phyloP scores from a whole-genome alignment of 1,140 invertebrate genomes.

The Drosophila chauvacae region DNA sequence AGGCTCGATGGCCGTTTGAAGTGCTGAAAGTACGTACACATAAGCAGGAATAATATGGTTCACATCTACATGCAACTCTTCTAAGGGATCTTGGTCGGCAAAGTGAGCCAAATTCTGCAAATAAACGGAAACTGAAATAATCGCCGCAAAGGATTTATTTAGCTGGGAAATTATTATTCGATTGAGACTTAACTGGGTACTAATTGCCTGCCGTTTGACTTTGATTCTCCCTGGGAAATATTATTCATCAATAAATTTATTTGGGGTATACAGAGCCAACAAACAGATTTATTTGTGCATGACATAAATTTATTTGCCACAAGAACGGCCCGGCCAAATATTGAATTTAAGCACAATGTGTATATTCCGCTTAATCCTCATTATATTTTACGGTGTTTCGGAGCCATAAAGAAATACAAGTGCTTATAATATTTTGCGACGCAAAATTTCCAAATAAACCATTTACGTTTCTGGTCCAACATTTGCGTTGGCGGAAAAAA shows the following conservation, averaged over 20 bases:
- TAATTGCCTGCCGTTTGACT: conserved; percentile 37
- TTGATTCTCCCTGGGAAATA: conserved; percentile 18
- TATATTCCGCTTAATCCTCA: conserved; percentile 33
- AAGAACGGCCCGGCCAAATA: conserved; percentile 20
- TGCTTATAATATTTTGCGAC: conserved; percentile 35
- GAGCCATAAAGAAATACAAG: conserved; percentile 35
- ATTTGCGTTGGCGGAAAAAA: conserved; percentile 36
- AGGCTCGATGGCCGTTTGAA: conserved; percentile 1
- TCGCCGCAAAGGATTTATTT: conserved; percentile 10
- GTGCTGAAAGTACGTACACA: neutral
- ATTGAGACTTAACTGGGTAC: conserved; percentile 30
- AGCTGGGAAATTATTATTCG: conserved; percentile 35
- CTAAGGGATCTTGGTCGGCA: neutral
- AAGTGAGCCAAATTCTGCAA: conserved; percentile 4
- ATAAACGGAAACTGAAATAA: conserved; percentile 5
- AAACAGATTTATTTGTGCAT: conserved; percentile 37
- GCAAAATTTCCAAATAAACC: conserved; percentile 52
- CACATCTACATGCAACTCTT: neutral
- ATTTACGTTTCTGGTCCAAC: conserved; percentile 52
- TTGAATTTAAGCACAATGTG: conserved; percentile 37
- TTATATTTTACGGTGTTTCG: conserved; percentile 25
- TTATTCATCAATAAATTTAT: conserved; percentile 34
- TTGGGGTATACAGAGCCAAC: neutral
- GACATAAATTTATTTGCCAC: conserved; percentile 5
- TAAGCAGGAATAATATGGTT: conserved; percentile 3